Base-by-base conservation (phyloP, 2,888 invertebrate genomes). In the Machimus atricapillus region DNA sequence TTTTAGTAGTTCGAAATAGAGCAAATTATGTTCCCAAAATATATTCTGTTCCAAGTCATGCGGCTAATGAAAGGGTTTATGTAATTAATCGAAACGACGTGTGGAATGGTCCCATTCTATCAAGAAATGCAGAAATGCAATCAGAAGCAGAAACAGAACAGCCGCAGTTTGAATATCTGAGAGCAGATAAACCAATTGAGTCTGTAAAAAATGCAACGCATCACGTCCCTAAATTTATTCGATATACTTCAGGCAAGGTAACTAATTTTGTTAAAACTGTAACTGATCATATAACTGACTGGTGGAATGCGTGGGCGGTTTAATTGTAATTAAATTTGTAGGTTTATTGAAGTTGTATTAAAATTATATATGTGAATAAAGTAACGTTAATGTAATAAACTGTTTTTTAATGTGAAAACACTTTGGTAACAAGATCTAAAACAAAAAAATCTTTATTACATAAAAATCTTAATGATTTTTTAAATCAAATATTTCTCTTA, bases 401-500 rank as follows among this genome's bases (percentile, higher is more conserved):
- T 66, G 19, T 4, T 0, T 66, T 66, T 66, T 52, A 52, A 52
- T 66, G 27, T 66, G 2, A 12, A 66, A 66, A 66, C 66, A 66
- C 66, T 66, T 66, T 66, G 66, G 66, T 66, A 66, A 66, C 66
- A 27, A 66, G 66, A 14, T 66, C 27, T 66, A 8, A n/a, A 19
- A 66, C 7, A 66, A n/a, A 27, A 7, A 66, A 7, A 58, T 7
- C n/a, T 52, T 16, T 52, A 52, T 52, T 52, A 52, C 52, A 52
- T n/a, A 8, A 43, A 58, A 56, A 40, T 91, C 90, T 12, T 66
- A 93, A 88, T 93, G 93, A 91, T 93, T 95, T 91, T 98, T 98
- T 88, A 98, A 94, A 93, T 98, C 98, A 90, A 99, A 98, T 91
- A 99, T 98, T 94, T 99, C 98, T 91, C 98, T 96, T 77, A 99